Conservation (phyloP, 2,888 invertebrate genomes). For the Schrankia costaestrigalis region DNA sequence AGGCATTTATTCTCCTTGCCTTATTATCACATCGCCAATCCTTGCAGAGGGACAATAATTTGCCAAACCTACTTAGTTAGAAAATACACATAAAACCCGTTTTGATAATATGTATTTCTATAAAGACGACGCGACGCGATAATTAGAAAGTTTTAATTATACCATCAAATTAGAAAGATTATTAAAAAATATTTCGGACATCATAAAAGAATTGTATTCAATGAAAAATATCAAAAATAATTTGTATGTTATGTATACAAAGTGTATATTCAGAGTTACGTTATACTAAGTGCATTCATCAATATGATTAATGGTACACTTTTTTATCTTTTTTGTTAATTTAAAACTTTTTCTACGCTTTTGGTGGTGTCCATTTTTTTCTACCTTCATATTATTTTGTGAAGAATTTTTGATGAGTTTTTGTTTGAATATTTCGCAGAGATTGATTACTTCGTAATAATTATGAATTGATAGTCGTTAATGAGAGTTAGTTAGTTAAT, state of each 20-base stretch:
- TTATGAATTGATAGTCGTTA: constrained; percentile 39
- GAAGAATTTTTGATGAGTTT: constrained; percentile 49
- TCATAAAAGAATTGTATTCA: constrained; percentile 44
- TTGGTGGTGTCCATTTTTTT: constrained; percentile 41
- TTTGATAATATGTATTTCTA: too few species aligned
- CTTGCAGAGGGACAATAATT: too few species aligned
- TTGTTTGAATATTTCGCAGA: constrained; percentile 53
- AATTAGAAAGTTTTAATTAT: neutral
- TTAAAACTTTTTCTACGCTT: constrained; percentile 49
- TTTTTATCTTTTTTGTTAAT: constrained; percentile 50
- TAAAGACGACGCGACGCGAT: too few species aligned
- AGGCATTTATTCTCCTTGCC: too few species aligned
- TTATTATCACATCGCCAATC: too few species aligned
- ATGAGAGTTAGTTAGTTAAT: too few species aligned
- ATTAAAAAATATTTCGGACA: constrained; percentile 47
- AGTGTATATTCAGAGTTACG: too few species aligned
- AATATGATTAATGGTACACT: constrained; percentile 66
- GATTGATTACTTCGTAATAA: constrained; percentile 52
- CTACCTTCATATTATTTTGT: constrained; percentile 43
- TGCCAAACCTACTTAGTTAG: too few species aligned
- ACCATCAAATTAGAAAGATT: constrained; percentile 17
- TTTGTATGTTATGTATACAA: too few species aligned
- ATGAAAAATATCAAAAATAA: constrained; percentile 47
- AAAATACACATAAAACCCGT: too few species aligned
- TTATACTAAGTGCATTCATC: constrained; percentile 64